These are phyloP conservation scores for Nomada hirtipes DNA, from an alignment of 2,888 invertebrate genomes.

Conservation along the genomic window DNA sequence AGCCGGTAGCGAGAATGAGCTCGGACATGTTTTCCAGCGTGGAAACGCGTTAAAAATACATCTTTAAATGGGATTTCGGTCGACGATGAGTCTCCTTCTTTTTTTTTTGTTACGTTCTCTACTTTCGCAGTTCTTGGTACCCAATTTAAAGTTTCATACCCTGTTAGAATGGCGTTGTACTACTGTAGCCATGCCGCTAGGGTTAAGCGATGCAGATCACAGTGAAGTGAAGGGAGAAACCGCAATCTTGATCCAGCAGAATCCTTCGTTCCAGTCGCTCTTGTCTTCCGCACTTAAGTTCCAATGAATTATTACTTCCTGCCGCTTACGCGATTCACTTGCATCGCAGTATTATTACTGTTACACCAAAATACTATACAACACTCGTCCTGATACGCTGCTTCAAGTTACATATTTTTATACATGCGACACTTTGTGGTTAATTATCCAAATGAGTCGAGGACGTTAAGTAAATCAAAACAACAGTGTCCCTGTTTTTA, in stretches of 20 bases:
- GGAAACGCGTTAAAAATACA: conserved; percentile 72
- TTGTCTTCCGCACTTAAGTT: conserved; percentile 43
- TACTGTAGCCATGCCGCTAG: conserved; percentile 64
- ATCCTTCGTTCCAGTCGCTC: conserved; percentile 60
- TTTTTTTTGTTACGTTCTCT: conserved; percentile 50
- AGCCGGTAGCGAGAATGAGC: conserved; percentile 31
- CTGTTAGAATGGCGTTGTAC: conserved; percentile 72
- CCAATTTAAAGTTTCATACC: conserved; percentile 75
- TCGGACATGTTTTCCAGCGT: conserved; percentile 56
- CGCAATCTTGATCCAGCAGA: conserved; percentile 67
- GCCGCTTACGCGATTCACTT: conserved; percentile 47
- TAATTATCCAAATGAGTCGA: too few relatives aligned
- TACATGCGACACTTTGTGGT: background rate
- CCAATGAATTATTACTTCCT: conserved; percentile 53
- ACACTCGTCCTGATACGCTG: background rate
- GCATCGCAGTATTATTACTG: conserved; percentile 44
- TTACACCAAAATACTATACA: conserved; percentile 29
- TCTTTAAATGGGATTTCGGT: conserved; percentile 69
- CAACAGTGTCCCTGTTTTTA: too few relatives aligned
- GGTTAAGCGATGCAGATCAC: conserved; percentile 70
- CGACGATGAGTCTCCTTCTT: conserved; percentile 49
- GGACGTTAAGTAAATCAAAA: too few relatives aligned
- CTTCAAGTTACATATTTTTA: background rate
- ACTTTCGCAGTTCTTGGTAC: conserved; percentile 42
- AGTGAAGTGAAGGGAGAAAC: conserved; percentile 61